Base-by-base conservation (phyloP, 2,888 invertebrate genomes). In the Linyphia triangularis region DNA sequence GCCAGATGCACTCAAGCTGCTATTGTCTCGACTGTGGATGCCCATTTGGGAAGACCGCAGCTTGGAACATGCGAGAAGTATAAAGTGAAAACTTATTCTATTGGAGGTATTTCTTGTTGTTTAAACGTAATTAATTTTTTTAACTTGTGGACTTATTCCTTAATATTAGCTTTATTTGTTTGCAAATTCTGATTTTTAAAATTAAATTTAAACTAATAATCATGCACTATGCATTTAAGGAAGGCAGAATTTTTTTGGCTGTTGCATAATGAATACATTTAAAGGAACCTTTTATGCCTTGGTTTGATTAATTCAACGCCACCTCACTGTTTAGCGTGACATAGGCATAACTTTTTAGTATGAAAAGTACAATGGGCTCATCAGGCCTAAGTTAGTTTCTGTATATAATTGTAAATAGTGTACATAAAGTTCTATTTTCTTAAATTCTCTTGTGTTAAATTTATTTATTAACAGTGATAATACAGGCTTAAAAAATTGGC, bases 61-160 rank as follows among this genome's bases (percentile, higher is more conserved):
- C 94, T 98, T 16, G 99, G 98, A 6, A 95, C 95, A 26, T 98
- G 98, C 92, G 95, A 95, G 91, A 94, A 95, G 90, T 98, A 98
- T 93, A 96, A 96, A 91, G 94, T 97, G 19, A 91, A 92, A 70
- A 91, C 92, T 33, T 93, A 91, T 90, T 89, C 89, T 9, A 85
- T 93, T 7, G 91, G 92, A 89, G 92, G 93, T 92, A 91, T 88
- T 89, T 89, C 7, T 19, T 24, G 2, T 59, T 69, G 16, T 51
- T 43, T 1, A 51, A 72, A 24, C 59, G 59, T 61, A 3, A 16
- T 16, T 10, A 69, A n/a, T 57, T 51, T 43, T 4, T 51, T 43
- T 37, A 24, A 75, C 19, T 37, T n/a, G n/a, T n/a, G n/a, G 19
- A 37, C 6, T 1, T 69, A n/a, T n/a, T n/a, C 4, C 16, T 30